A percentile compares a stretch with the other conserved stretches of the same genome.
Evolutionary conservation across 2,113 vertebrate species (phyloP).

Genomic region (Ptychochromis oligacanthus): DNA sequence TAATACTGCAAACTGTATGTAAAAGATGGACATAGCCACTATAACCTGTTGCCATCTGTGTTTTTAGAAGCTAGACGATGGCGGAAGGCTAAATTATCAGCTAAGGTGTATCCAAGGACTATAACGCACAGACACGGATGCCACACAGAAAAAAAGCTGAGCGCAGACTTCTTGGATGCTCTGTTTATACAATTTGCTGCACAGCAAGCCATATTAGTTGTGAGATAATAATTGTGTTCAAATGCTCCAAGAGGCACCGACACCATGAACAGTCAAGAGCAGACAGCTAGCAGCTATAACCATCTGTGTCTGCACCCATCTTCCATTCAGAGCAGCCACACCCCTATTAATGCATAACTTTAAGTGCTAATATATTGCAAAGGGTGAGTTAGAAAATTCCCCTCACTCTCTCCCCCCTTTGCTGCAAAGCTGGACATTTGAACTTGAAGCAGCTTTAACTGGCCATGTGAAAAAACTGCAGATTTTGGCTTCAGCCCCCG

Average conservation of each 20-base stretch:
- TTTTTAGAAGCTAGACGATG: background rate
- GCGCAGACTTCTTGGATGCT: background rate
- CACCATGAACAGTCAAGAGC: background rate
- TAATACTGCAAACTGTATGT: background rate
- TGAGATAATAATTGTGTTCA: background rate
- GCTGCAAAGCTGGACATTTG: background rate
- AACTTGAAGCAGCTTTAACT: background rate
- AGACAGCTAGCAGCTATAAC: background rate
- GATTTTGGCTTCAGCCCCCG: too few species aligned
- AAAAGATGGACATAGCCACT: background rate
- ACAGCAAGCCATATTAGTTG: background rate
- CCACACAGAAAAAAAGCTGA: fast-evolving
- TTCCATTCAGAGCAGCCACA: background rate
- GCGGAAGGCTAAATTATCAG: background rate
- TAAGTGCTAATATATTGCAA: background rate
- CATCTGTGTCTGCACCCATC: background rate
- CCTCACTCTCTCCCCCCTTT: background rate
- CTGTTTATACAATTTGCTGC: background rate
- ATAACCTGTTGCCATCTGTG: background rate
- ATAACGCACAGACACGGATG: background rate
- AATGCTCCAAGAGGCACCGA: background rate
- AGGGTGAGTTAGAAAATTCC: background rate
- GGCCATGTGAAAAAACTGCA: too few species aligned
- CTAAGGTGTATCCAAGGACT: background rate
- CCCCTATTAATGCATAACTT: background rate